These are phyloP conservation scores for Steatocranus sp. DNA, from an alignment of 2,797 vertebrate species.

Conservation along the genomic window DNA sequence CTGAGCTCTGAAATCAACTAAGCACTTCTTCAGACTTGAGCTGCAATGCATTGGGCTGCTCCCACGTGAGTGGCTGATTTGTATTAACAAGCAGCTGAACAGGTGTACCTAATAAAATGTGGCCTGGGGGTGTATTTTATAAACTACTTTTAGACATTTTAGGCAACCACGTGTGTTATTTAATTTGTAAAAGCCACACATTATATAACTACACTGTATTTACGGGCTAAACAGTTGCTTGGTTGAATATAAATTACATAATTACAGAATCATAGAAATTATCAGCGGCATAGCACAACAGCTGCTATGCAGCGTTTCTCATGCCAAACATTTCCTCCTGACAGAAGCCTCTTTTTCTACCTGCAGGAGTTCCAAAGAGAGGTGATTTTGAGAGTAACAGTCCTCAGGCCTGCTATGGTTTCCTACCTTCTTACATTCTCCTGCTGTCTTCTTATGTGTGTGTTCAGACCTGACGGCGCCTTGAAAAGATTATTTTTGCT, in stretches of 20 bases:
- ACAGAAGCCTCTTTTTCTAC: background rate
- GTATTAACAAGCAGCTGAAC: background rate
- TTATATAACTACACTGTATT: background rate
- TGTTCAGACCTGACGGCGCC: background rate
- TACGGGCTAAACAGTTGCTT: background rate
- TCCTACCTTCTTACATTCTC: conserved; percentile 32
- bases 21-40: background rate
- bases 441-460: conserved; percentile 67
- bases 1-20: background rate
- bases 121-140: background rate
- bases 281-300: background rate
- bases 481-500: background rate
- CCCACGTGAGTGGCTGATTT: background rate
- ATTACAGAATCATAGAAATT: background rate
- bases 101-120: background rate
- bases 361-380: conserved; percentile 31
- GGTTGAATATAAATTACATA: background rate
- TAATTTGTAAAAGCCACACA: background rate
- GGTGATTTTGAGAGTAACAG: conserved; percentile 33
- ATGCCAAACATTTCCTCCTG: background rate
- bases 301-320: background rate
- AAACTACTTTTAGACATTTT: background rate
- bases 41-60: background rate
- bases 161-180: background rate
- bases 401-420: conserved; percentile 43